Conservation (phyloP, 2,888 invertebrate genomes). For the Parapristionchus giblindavisi region DNA sequence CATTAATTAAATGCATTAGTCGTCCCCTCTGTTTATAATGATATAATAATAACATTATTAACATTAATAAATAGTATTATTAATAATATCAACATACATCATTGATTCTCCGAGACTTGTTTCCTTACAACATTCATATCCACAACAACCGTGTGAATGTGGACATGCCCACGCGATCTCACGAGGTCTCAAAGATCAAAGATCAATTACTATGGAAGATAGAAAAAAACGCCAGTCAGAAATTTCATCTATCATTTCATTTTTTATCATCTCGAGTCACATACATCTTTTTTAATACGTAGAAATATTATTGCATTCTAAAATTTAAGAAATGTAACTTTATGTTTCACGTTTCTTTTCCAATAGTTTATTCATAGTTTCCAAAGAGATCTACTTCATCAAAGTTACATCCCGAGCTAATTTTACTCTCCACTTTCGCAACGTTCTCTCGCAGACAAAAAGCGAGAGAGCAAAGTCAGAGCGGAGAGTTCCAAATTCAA, state of each 20-base stretch:
- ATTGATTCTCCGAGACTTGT: conserved; percentile 23
- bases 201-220: background rate
- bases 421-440: too few species aligned
- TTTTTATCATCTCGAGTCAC: too few species aligned
- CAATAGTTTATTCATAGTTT: background rate
- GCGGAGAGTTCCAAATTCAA: too few species aligned
- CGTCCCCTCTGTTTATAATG: too few species aligned
- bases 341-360: background rate
- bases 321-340: background rate
- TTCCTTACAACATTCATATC: conserved; percentile 37
- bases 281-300: background rate
- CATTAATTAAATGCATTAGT: too few species aligned
- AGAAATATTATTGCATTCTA: background rate
- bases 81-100: conserved; percentile 27
- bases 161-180: conserved; percentile 37
- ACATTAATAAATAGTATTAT: background rate
- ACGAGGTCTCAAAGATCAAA: conserved; percentile 21
- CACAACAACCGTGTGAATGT: conserved; percentile 31
- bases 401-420: too few species aligned
- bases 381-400: too few species aligned
- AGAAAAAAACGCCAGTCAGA: background rate
- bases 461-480: too few species aligned
- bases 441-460: too few species aligned
- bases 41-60: too few species aligned
- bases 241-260: background rate